phyloP scores from a whole-genome alignment of 2,113 vertebrate genomes.

The Xenopus borealis region DNA sequence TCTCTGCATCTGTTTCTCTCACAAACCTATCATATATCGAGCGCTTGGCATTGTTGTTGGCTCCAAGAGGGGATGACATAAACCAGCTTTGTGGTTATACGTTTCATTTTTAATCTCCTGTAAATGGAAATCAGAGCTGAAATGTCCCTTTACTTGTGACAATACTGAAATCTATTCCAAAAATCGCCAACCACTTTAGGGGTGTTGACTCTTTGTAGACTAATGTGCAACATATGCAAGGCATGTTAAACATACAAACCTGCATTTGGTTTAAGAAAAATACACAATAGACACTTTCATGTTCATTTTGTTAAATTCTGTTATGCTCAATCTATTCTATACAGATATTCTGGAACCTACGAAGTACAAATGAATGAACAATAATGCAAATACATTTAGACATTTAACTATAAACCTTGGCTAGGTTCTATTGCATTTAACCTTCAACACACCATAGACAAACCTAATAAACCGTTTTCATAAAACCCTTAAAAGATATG shows the following conservation, averaged over 20 bases:
- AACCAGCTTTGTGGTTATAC: constrained; percentile 87
- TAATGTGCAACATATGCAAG: constrained; percentile 66
- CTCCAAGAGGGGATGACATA: constrained; percentile 80
- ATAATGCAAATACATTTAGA: constrained; percentile 2
- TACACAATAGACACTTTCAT: constrained; percentile 9
- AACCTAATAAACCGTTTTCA: constrained; percentile 8
- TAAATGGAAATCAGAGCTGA: constrained; percentile 76
- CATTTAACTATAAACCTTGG: not conserved
- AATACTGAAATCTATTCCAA: constrained; percentile 67
- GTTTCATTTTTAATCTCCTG: constrained; percentile 77
- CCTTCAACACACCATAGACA: constrained; percentile 8
- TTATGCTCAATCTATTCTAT: not conserved
- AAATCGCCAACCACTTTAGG: constrained; percentile 62
- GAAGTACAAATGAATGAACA: not conserved
- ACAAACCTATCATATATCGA: constrained; percentile 89
- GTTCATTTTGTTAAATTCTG: not conserved
- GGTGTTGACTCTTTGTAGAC: constrained; percentile 61
- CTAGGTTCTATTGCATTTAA: not conserved
- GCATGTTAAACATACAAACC: constrained; percentile 41
- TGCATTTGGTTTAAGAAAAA: constrained; percentile 46
- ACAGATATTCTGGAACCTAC: constrained; percentile 10
- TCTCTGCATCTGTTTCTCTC: constrained; percentile 81
- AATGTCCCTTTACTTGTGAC: constrained; percentile 74
- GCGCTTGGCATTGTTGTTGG: constrained; percentile 78
- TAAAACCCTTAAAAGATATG: not conserved